A percentile compares a stretch with the other conserved stretches of the same genome.
Evolutionary conservation across 1,140 invertebrate genomes (phyloP).

Genomic region (Helicoverpa zea): DNA sequence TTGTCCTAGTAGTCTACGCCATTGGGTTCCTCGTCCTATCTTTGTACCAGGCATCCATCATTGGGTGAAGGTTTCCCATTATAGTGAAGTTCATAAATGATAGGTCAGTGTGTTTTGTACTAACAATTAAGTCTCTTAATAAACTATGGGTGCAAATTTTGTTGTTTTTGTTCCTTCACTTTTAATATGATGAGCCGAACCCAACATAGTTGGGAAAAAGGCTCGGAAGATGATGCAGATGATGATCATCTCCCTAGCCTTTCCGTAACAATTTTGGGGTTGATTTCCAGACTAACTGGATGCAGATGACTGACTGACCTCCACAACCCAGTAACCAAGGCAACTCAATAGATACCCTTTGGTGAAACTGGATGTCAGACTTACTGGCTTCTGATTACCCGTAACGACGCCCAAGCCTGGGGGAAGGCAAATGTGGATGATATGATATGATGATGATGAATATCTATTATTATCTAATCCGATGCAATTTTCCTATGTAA

Average conservation of each 20-base stretch:
- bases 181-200: background rate
- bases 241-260: background rate
- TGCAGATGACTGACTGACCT: background rate
- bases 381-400: too few species aligned
- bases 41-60: slow-evolving; percentile 70
- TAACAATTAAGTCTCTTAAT: background rate
- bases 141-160: slow-evolving; percentile 1
- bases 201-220: too few species aligned
- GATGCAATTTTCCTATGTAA: too few species aligned
- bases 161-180: background rate
- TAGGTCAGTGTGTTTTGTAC: background rate
- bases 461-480: too few species aligned
- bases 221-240: background rate
- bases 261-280: background rate
- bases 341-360: too few species aligned
- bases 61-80: slow-evolving; percentile 49
- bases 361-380: too few species aligned
- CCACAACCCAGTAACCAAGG: too few species aligned
- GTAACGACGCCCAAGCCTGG: too few species aligned
- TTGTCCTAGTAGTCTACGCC: slow-evolving; percentile 71
- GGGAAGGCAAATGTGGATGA: too few species aligned
- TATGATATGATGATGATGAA: too few species aligned
- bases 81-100: slow-evolving; percentile 10
- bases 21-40: slow-evolving; percentile 73
- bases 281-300: background rate